Base-by-base conservation (phyloP, 2,888 invertebrate genomes). In the Erpobdella octoculata region DNA sequence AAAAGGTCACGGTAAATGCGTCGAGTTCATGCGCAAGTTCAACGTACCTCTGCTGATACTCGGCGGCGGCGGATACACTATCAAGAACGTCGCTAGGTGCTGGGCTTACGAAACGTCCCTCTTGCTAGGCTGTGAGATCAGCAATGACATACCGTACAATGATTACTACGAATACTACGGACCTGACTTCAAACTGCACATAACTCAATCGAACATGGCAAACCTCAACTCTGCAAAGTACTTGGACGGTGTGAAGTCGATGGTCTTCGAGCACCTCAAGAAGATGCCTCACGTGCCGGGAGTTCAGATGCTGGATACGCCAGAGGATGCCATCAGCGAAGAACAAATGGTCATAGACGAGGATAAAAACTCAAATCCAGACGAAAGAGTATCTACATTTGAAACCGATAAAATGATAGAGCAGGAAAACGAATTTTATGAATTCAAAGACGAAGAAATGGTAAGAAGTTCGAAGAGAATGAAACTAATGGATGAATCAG, bases 131-230 rank as follows among this genome's bases (percentile, higher is more conserved):
- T 90, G 90, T 18, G 96, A 97, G 83, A 94, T 98, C 73, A 93
- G 96, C 6, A 98, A 98, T 84, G 86, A 76, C 84, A 87, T 98
- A 75, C 98, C 98, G 0, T 97, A 97, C 86, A 98, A 98, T 84
- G 98, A 98, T 85, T 98, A 98, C 84, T 98, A 97, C 83, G 98
- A 99, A 83, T 99, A 98, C 84, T 99, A 97, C 82, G 97, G 96
- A 0, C 98, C 98, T 0, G 98, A 99, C 84, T 99, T 98, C 84
- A 97, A 97, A 83, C 87, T 99, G 65, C 96, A 99, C 86, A 97
- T 98, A 82, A 93, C 93, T 79, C 97, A 96, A 4, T 95, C 96
- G 75, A 97, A 97, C 81, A 97, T 98, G 96, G 90, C 93, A 8
- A 98, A 98, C 85, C 95, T 96, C 84, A 99, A 99, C 83, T 96